Conservation (phyloP, 2,888 invertebrate species). For the Coleophora flavipennella region DNA sequence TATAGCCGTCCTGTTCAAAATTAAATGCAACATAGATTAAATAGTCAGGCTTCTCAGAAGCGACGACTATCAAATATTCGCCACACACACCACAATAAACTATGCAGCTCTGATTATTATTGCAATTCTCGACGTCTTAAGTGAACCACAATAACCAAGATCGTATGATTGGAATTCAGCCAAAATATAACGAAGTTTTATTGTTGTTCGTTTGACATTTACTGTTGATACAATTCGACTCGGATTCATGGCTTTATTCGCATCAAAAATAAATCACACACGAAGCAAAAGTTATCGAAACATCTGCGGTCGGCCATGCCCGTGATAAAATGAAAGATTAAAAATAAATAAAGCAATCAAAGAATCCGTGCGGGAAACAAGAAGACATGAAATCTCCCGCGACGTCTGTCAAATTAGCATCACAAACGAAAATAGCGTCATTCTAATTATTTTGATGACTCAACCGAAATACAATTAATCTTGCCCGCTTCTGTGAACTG, state of each 20-base stretch:
- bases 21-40: constrained; percentile 57
- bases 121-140: constrained; percentile 39
- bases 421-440: constrained; percentile 71
- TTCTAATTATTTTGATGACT: constrained; percentile 74
- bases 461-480: constrained; percentile 73
- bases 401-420: constrained; percentile 73
- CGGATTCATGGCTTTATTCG: constrained; percentile 3
- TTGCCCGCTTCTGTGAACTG: constrained; percentile 71
- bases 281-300: constrained; percentile 9
- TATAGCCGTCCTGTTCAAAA: constrained; percentile 57
- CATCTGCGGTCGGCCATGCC: constrained; percentile 23
- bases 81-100: constrained; percentile 52
- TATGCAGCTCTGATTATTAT: constrained; percentile 33
- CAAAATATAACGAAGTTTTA: constrained; percentile 53
- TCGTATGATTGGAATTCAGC: constrained; percentile 51
- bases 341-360: constrained; percentile 57
- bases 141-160: constrained; percentile 31
- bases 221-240: constrained; percentile 25
- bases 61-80: constrained; percentile 59
- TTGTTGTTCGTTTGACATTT: constrained; percentile 35
- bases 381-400: constrained; percentile 65
- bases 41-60: constrained; percentile 51
- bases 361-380: constrained; percentile 51
- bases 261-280: constrained; percentile 7
- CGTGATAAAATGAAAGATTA: constrained; percentile 21